Evolutionary conservation across 2,888 invertebrate species (phyloP).

Genomic region (Pilophorus perplexus): DNA sequence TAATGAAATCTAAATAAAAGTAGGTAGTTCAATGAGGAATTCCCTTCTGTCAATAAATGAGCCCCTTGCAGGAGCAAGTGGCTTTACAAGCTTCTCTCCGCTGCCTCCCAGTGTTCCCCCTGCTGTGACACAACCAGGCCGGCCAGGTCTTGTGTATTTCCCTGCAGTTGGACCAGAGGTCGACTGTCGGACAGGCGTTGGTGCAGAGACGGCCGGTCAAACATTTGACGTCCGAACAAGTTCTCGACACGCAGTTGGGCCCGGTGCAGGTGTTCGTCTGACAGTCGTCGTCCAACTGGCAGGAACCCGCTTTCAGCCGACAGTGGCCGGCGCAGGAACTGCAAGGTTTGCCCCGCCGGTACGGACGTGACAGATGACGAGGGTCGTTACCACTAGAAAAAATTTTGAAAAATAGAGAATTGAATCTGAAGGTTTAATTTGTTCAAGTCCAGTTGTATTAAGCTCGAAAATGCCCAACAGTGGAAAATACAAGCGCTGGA

Average conservation of each 20-base stretch:
- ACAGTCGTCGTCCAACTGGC: slow-evolving; percentile 17
- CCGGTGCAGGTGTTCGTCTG: slow-evolving; percentile 8
- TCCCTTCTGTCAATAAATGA: slow-evolving; percentile 11
- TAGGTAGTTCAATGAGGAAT: neutral
- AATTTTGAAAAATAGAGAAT: no score
- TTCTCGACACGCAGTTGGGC: slow-evolving; percentile 21
- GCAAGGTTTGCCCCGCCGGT: slow-evolving; percentile 65
- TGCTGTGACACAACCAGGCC: slow-evolving; percentile 61
- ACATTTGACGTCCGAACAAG: slow-evolving; percentile 25
- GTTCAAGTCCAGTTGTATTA: no score
- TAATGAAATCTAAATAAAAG: no score
- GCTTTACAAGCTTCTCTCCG: slow-evolving; percentile 63
- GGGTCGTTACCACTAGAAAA: slow-evolving; percentile 66
- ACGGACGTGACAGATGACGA: slow-evolving; percentile 60
- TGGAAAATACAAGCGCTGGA: no score
- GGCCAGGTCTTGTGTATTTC: slow-evolving; percentile 61
- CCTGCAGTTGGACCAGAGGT: slow-evolving; percentile 70
- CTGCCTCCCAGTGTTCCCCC: slow-evolving; percentile 58
- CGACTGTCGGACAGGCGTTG: slow-evolving; percentile 67
- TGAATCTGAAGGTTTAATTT: no score
- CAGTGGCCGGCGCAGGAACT: slow-evolving; percentile 65
- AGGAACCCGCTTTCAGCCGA: slow-evolving; percentile 52
- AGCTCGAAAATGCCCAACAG: no score
- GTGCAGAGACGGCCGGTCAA: slow-evolving; percentile 62
- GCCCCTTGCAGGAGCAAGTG: slow-evolving; percentile 63